Base-by-base conservation (phyloP, 2,888 invertebrate genomes). In the Caenorhabditis sulstoni region DNA sequence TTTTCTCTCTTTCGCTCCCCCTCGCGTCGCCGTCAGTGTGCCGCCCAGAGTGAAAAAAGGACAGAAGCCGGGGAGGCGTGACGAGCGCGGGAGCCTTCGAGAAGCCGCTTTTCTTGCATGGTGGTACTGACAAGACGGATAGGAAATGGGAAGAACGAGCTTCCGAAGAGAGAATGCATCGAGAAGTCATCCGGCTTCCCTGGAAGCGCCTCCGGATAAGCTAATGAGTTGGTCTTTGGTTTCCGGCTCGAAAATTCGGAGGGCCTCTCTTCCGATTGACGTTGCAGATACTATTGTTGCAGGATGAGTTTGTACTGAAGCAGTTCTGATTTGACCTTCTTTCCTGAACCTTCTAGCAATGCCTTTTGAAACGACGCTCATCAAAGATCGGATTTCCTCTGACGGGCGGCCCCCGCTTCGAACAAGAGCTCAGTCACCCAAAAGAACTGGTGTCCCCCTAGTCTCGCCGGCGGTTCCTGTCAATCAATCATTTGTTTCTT, bases 401-500 rank as follows among this genome's bases (percentile, higher is more conserved):
- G 12, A 52, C 49, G 18, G 22, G n/a, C 47, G 47, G 47, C 47
- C 47, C 7, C 29, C 29, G 4, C 7, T 29, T 29, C 7, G 4
- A 29, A 3, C 7, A 7, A 29, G 7, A 7, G 4, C 29, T 7
- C 7, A 50, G 44, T 59, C 59, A 61, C 57, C 57, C 67, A 23
- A n/a, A 50, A 59, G 70, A 59, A 61, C 52, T 61, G n/a, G 44
- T 44, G 59, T 59, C 67, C 35, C 52, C 14, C 41, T 22, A 16
- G 16, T 18, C 44, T n/a, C 41, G 41, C 45, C 55, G 39, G 47
- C 47, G 45, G 14, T 44, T 55, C 62, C 62, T 71, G 62, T 71
- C 71, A 71, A 71, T 71, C 71, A 71, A 71, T 71, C 71, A 71
- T 71, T 71, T 71, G 59, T 18, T 71, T 18, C 37, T 57, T 62